phyloP scores from a whole-genome alignment of 2,113 vertebrate genomes.

The Crotalus helleri region DNA sequence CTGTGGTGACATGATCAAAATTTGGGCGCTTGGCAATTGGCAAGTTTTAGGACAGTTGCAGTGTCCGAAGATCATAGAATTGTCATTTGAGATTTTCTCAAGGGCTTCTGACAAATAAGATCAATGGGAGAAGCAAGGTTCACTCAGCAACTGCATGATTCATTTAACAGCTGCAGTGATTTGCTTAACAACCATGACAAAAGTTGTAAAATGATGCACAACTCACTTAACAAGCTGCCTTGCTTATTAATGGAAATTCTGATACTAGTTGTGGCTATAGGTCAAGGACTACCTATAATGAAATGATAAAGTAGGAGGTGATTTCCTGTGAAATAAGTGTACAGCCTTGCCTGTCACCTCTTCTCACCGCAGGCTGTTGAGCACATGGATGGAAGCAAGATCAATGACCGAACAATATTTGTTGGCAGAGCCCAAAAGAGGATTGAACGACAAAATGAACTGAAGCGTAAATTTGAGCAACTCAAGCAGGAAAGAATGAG shows the following conservation, averaged over 20 bases:
- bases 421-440: constrained; percentile 94
- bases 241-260: neutral
- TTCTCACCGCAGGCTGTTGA: constrained; percentile 78
- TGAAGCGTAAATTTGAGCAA: constrained; percentile 90
- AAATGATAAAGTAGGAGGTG: neutral
- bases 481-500: constrained; percentile 90
- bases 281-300: neutral
- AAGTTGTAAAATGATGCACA: neutral
- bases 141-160: neutral
- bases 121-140: neutral
- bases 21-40: neutral
- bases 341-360: neutral
- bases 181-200: neutral
- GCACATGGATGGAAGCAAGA: constrained; percentile 90
- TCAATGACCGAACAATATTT: constrained; percentile 82
- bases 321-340: neutral
- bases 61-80: neutral
- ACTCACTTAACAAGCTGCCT: neutral
- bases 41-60: neutral
- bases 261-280: neutral
- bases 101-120: neutral
- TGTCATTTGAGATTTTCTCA: neutral
- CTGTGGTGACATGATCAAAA: neutral
- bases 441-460: constrained; percentile 87
- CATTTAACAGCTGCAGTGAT: neutral